Evolutionary conservation across 1,140 invertebrate species (phyloP).

Genomic region (Catajapyx aquilonaris): DNA sequence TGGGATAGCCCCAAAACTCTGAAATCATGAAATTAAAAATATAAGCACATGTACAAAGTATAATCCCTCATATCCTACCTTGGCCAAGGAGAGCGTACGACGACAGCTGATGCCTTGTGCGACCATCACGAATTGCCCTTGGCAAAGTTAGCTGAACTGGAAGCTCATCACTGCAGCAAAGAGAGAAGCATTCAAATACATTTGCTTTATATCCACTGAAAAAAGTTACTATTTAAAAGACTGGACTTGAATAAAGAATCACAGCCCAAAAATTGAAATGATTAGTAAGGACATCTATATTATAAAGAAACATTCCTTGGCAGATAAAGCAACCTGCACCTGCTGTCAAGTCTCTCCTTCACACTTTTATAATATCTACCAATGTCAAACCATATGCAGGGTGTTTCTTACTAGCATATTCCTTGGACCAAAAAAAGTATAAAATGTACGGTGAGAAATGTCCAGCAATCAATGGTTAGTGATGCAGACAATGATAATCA

Average conservation of each 20-base stretch:
- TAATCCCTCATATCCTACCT: conserved; percentile 22
- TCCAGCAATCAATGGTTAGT: too few species aligned
- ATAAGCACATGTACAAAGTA: conserved; percentile 7
- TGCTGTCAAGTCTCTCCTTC: too few species aligned
- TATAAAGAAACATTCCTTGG: too few species aligned
- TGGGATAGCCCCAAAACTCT: conserved; percentile 77
- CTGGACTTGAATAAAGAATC: conserved; percentile 5
- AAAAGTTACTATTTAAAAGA: too few species aligned
- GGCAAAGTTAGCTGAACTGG: conserved; percentile 75
- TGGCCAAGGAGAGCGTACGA: conserved; percentile 78
- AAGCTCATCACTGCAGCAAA: conserved; percentile 61
- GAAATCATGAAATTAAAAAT: conserved; percentile 11
- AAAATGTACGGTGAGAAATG: too few species aligned
- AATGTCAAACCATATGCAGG: too few species aligned
- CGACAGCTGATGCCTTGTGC: conserved; percentile 68
- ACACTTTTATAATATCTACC: too few species aligned
- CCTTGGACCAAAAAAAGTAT: too few species aligned
- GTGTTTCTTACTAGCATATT: too few species aligned
- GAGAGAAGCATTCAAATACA: conserved; percentile 5
- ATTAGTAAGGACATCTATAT: too few species aligned
- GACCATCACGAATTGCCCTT: conserved; percentile 56
- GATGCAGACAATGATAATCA: too few species aligned
- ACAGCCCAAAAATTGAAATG: conserved; percentile 3
- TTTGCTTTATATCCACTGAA: not conserved
- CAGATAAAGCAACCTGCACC: too few species aligned